A percentile compares a stretch with the other conserved stretches of the same genome.
phyloP scores from a whole-genome alignment of 2,888 invertebrate genomes.

The Lasioglossum malachurum region DNA sequence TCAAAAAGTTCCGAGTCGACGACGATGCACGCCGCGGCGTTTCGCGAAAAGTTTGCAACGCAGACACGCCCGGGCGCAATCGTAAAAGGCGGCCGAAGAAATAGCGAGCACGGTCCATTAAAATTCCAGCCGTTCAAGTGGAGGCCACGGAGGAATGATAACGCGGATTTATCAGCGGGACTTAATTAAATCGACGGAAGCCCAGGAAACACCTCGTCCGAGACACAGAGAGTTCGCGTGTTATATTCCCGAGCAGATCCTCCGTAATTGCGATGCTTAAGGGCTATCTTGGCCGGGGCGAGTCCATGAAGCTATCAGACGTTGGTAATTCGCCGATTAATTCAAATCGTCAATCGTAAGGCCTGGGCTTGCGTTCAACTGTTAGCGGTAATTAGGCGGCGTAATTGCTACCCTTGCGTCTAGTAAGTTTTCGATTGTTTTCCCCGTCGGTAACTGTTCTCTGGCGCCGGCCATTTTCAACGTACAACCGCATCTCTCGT shows the following conservation, averaged over 20 bases:
- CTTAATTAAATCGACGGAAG: slow-evolving; percentile 64
- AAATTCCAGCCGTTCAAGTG: slow-evolving; percentile 47
- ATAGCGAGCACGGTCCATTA: slow-evolving; percentile 37
- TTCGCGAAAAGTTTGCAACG: background rate
- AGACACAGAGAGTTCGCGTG: slow-evolving; percentile 53
- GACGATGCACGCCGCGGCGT: background rate
- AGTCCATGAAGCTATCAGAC: slow-evolving; percentile 71
- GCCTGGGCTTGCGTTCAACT: slow-evolving; percentile 55
- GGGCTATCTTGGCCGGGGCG: slow-evolving; percentile 56
- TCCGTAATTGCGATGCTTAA: slow-evolving; percentile 72
- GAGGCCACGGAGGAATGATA: slow-evolving; percentile 17
- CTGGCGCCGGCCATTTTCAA: background rate
- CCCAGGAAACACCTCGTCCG: slow-evolving; percentile 40
- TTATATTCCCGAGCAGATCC: slow-evolving; percentile 67
- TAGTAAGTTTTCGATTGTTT: slow-evolving; percentile 47
- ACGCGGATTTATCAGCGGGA: slow-evolving; percentile 55
- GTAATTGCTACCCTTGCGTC: slow-evolving; percentile 50
- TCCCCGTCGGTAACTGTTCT: slow-evolving; percentile 9
- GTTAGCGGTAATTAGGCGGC: slow-evolving; percentile 68
- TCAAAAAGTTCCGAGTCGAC: background rate
- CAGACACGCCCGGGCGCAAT: slow-evolving; percentile 16
- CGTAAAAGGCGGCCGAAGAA: slow-evolving; percentile 25
- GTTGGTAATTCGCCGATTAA: slow-evolving; percentile 71
- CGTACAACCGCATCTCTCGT: background rate
- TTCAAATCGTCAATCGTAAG: slow-evolving; percentile 67